Evolutionary conservation across 2,797 vertebrate genomes (phyloP), one percentile per base, ranked within the genome.

Genomic region (Pyrocephalus nanus): DNA sequence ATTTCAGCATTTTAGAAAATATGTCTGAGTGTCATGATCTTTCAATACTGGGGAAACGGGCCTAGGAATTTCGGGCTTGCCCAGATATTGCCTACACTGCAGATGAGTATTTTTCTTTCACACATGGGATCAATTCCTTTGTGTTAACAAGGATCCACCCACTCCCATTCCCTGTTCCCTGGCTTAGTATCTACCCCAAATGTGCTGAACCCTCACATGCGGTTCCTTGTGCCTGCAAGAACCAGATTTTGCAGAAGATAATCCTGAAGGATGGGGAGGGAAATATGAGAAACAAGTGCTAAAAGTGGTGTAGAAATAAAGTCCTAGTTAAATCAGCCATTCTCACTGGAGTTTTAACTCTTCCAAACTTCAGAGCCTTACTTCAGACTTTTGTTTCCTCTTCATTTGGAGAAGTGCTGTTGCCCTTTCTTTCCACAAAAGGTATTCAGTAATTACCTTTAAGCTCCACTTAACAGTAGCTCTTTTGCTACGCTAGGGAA

Each of bases 191-290:
- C 61, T 83, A 58, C 65, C 48, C 38, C 7, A 58, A 70, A 85
- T 70, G 61, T 38, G 22, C 61, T 32, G 61, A 66, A 66, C 32
- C 54, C 20, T 47, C 71, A 73, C 34, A 64, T 25, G 67, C 0
- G 0, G 64, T 70, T 89, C 75, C 61, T 80, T n/a, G 13, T 61
- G 72, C 50, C 48, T 91, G 32, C 74, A 91, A 78, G 55, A 87
- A 87, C 48, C 22, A 61, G 42, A 79, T 82, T 93, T 96, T 96
- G 58, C 51, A 79, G 50, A 75, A 72, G 80, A 90, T 80, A 88
- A 90, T 77, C 65, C 54, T 72, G 42, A 93, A 89, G 42, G 11
- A 74, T 8, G 6, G 55, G 30, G 65, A 73, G 15, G 27, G 36
- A 86, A 91, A 70, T 73, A 70, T 18, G 38, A 92, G 67, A 92